Conservation (phyloP, 1,140 invertebrate genomes). For the Sipha flava region DNA sequence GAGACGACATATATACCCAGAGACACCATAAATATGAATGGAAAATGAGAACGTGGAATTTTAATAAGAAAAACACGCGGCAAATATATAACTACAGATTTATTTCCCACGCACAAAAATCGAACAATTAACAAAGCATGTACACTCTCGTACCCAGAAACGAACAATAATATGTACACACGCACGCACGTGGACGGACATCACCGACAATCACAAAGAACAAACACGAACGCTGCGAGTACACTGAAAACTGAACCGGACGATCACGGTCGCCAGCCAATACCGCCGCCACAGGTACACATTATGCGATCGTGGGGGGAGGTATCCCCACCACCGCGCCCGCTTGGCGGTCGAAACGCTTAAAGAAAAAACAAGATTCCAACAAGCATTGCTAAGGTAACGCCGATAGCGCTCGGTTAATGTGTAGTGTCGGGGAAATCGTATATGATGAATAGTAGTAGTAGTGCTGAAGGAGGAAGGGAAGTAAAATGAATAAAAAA, state of each 20-base stretch:
- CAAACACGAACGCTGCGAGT: not conserved
- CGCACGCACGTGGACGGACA: not conserved
- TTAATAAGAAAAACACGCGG: too few species aligned
- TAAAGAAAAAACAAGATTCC: slow-evolving; percentile 33
- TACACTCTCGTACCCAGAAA: not conserved
- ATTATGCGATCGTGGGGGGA: not conserved
- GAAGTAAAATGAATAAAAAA: not conserved
- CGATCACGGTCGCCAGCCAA: not conserved
- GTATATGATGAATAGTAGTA: not conserved
- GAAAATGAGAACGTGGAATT: not conserved
- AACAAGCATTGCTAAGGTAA: slow-evolving; percentile 30
- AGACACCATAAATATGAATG: slow-evolving; percentile 14
- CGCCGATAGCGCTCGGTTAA: slow-evolving; percentile 15
- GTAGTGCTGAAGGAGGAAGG: not conserved
- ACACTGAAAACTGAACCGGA: not conserved
- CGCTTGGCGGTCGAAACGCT: not conserved
- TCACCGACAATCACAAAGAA: not conserved
- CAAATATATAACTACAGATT: not conserved
- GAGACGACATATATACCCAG: slow-evolving; percentile 21
- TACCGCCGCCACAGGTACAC: not conserved
- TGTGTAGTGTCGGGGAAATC: slow-evolving; percentile 12
- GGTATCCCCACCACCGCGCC: not conserved
- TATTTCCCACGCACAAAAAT: not conserved
- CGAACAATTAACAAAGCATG: not conserved
- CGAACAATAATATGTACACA: not conserved